Conservation (phyloP, 2,797 vertebrate genomes). For the Sebastes steindachneri region DNA sequence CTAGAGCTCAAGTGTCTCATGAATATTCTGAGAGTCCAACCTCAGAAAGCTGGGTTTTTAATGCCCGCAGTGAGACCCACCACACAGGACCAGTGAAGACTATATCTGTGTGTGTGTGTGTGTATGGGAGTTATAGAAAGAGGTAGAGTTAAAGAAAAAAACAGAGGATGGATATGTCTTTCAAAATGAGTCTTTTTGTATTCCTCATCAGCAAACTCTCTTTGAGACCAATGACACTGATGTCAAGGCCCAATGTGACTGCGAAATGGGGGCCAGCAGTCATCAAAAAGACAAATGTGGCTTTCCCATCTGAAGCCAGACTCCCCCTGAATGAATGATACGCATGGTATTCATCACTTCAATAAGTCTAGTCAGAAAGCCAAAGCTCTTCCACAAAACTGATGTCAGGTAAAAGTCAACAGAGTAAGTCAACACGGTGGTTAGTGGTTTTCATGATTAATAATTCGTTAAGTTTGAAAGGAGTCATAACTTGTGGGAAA, state of each 20-base stretch:
- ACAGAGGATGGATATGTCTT: constrained; percentile 20
- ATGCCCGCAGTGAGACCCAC: constrained; percentile 24
- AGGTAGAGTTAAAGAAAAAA: neutral
- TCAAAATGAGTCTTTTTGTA: constrained; percentile 54
- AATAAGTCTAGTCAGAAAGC: constrained; percentile 19
- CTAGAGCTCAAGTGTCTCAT: constrained; percentile 67
- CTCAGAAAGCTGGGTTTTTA: constrained; percentile 36
- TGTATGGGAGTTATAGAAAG: neutral
- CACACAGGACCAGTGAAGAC: constrained; percentile 1
- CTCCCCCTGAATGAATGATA: constrained; percentile 25
- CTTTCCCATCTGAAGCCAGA: constrained; percentile 32
- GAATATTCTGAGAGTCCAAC: constrained; percentile 71
- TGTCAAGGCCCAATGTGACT: constrained; percentile 58
- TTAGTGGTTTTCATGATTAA: constrained; percentile 18
- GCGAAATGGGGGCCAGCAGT: constrained; percentile 26
- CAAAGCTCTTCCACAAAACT: constrained; percentile 21
- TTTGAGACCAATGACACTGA: constrained; percentile 55
- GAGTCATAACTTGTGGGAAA: neutral
- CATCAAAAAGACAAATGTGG: constrained; percentile 46
- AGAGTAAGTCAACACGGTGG: neutral
- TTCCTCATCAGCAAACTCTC: constrained; percentile 54
- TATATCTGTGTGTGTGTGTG: neutral
- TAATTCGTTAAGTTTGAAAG: constrained; percentile 29
- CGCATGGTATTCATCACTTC: constrained; percentile 2
- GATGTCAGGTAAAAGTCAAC: constrained; percentile 40